Conservation (phyloP, 2,113 vertebrate genomes). For the Rhea americana region DNA sequence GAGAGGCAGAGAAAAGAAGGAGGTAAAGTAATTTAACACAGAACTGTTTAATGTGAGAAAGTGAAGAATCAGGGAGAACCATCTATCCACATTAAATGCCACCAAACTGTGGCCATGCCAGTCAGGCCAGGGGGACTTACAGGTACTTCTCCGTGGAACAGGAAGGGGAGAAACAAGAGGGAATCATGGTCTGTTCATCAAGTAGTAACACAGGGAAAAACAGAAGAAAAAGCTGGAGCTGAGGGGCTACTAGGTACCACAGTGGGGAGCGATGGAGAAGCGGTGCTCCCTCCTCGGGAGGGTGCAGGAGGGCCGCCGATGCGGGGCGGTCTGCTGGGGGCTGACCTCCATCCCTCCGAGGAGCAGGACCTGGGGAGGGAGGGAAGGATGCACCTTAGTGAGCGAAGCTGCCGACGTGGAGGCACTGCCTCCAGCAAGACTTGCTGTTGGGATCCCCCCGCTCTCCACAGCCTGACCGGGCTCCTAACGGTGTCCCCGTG, state of each 20-base stretch:
- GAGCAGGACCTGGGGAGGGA: neutral
- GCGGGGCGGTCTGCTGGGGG: rapidly evolving
- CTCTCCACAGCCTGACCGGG: rapidly evolving
- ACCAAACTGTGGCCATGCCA: neutral
- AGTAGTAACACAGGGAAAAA: neutral
- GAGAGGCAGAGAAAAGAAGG: neutral
- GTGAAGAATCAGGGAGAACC: neutral
- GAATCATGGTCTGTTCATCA: rapidly evolving
- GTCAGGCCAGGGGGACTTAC: neutral
- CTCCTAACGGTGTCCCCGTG: neutral
- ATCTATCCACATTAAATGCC: neutral
- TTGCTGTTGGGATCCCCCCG: neutral
- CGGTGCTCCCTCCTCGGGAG: neutral
- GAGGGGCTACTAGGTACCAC: rapidly evolving
- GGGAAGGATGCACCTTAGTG: neutral
- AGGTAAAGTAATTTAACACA: neutral
- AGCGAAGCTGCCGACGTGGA: rapidly evolving
- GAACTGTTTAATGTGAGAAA: constrained; percentile 35
- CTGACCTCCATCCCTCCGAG: neutral
- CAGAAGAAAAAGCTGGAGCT: neutral
- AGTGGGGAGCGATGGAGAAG: neutral
- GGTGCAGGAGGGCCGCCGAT: neutral
- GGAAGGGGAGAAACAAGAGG: neutral
- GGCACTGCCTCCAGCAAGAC: neutral
- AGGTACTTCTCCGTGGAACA: neutral